A percentile compares a stretch with the other conserved stretches of the same genome.
Conservation (phyloP, 2,113 vertebrate genomes). For the Caranx ignobilis region DNA sequence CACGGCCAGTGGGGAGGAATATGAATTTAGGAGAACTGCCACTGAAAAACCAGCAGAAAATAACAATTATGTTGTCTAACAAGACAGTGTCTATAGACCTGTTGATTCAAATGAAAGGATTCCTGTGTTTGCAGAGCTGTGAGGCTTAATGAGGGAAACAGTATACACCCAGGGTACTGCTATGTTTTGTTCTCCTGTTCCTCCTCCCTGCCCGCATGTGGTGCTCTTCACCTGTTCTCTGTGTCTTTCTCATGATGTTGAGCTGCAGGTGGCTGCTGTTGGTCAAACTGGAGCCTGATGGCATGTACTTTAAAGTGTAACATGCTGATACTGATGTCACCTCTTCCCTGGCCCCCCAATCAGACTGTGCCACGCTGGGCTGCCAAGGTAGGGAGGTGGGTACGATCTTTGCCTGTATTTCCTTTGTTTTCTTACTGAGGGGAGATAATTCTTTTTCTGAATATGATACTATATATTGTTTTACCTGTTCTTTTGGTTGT, state of each 20-base stretch:
- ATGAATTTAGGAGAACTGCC: not conserved
- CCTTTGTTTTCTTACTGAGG: not conserved
- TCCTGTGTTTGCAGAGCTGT: not conserved
- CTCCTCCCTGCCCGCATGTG: no score
- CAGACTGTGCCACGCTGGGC: no score
- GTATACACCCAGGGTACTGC: not conserved
- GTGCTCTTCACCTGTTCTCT: no score
- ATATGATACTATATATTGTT: not conserved
- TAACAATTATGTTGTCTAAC: not conserved
- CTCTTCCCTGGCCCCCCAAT: not conserved
- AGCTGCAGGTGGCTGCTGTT: not conserved
- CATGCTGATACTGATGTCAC: not conserved
- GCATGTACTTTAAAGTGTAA: not conserved
- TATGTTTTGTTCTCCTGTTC: not conserved
- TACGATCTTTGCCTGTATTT: not conserved
- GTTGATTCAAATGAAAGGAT: constrained; percentile 12
- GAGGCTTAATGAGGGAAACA: constrained; percentile 25
- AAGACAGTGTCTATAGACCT: not conserved
- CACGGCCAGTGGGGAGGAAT: not conserved
- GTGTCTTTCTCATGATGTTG: no score
- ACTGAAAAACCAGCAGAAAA: not conserved
- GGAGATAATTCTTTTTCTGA: no score
- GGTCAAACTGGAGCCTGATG: not conserved
- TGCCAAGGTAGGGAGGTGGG: not conserved
- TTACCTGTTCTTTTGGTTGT: not conserved